These are phyloP conservation scores for Psilopsiagon aymara DNA, from an alignment of 2,113 vertebrate genomes.

Conservation along the genomic window DNA sequence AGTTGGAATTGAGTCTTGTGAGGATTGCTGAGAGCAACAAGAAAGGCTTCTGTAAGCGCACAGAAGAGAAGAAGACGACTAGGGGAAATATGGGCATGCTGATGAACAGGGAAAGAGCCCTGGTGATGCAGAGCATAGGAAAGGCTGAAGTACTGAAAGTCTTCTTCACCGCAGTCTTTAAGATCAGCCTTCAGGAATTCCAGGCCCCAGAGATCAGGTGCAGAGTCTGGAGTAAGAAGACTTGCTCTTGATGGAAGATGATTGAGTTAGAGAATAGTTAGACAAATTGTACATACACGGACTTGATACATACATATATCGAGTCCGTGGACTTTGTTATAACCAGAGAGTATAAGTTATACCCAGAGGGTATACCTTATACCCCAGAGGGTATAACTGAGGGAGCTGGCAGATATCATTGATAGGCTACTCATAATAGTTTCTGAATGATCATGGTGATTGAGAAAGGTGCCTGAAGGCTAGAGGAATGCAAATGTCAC, in stretches of 20 bases:
- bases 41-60: not conserved
- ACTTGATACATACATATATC: not conserved
- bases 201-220: not conserved
- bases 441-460: not conserved
- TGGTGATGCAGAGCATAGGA: not conserved
- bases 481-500: not conserved
- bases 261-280: not conserved
- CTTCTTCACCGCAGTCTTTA: not conserved
- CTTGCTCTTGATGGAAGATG: not conserved
- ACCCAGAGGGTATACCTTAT: too few species aligned
- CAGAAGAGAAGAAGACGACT: not conserved
- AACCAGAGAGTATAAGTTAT: not conserved
- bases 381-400: not conserved
- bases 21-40: not conserved
- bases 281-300: not conserved
- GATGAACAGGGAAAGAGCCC: not conserved
- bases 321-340: not conserved
- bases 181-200: not conserved
- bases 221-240: not conserved
- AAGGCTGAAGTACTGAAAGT: not conserved
- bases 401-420: not conserved
- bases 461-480: not conserved
- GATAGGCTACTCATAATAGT: not conserved
- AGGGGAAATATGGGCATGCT: not conserved
- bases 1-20: not conserved